Conservation (phyloP, 2,797 vertebrate genomes). For the Leuciscus waleckii region DNA sequence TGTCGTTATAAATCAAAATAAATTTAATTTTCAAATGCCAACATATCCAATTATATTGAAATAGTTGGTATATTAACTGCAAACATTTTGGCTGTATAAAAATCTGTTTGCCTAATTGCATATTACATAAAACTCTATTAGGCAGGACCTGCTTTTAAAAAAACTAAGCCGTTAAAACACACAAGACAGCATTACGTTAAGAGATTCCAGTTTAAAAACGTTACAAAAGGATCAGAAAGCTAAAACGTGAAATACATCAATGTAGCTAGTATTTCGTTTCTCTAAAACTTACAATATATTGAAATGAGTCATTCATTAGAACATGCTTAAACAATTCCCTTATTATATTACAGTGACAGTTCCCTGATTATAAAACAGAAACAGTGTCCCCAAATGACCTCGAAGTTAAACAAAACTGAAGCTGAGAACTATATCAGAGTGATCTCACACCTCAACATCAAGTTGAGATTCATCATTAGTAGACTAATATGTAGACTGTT, state of each 20-base stretch:
- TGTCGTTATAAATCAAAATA: background rate
- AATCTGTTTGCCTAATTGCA: slow-evolving; percentile 7
- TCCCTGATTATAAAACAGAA: slow-evolving; percentile 24
- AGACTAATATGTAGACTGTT: slow-evolving; percentile 28
- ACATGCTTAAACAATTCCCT: background rate
- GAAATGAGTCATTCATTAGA: slow-evolving; percentile 2
- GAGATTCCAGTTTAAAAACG: slow-evolving; percentile 1
- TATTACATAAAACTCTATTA: slow-evolving; percentile 7
- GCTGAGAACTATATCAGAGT: slow-evolving; percentile 34
- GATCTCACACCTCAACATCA: slow-evolving; percentile 39
- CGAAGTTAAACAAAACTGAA: slow-evolving; percentile 20
- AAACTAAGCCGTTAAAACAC: slow-evolving; percentile 5
- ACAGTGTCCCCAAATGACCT: slow-evolving; percentile 19
- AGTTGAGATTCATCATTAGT: slow-evolving; percentile 44
- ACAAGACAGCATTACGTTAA: background rate
- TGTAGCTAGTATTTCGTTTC: background rate
- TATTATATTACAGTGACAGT: slow-evolving; percentile 15
- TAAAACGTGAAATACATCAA: background rate
- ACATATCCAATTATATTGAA: background rate
- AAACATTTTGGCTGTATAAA: background rate
- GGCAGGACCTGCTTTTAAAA: background rate
- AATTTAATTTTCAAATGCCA: background rate
- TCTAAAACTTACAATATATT: background rate
- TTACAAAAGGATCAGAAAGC: background rate
- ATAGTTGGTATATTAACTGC: background rate